Evolutionary conservation across 2,797 vertebrate species (phyloP), one percentile per base, ranked within the genome.

Genomic region (Gila robusta): DNA sequence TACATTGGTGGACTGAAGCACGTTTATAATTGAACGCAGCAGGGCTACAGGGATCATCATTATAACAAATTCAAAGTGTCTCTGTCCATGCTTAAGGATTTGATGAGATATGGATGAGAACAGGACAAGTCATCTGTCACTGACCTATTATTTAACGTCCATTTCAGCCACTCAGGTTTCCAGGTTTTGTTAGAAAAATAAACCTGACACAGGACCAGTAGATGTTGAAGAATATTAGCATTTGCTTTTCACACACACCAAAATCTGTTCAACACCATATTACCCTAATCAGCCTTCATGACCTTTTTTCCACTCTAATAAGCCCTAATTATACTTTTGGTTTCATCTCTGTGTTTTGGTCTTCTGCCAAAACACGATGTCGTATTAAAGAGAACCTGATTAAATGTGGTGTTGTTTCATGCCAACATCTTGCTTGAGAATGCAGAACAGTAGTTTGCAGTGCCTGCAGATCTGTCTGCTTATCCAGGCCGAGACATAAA

Each of bases 401-500:
- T 81, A 85, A 77, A 78, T 56, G n/a, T 41, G 35, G 37, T 85
- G 52, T 70, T 35, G 32, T 52, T 85, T 82, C 7, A 85, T 67
- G 76, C 71, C 82, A 85, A 80, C 77, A 77, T 69, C 72, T 78
- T 70, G 41, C 78, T 71, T 64, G 39, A 77, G 54, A 88, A 47
- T 21, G 17, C 62, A 62, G 69, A 85, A 62, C 59, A 69, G 86
- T 11, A 69, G 49, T 82, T 88, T 81, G 39, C 59, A 77, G 73
- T 16, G 71, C 69, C 71, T 37, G 67, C 32, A 70, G 66, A 81
- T 71, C 67, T 77, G 54, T 88, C 83, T 82, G 37, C 71, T 85
- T 81, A 70, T 49, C 47, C 78, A 71, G 72, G 66, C 71, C 37
- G 41, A 85, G 49, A 79, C 76, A 73, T 44, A 26, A 79, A 59